Evolutionary conservation across 2,888 invertebrate species (phyloP).

Genomic region (Synergus japonicus): DNA sequence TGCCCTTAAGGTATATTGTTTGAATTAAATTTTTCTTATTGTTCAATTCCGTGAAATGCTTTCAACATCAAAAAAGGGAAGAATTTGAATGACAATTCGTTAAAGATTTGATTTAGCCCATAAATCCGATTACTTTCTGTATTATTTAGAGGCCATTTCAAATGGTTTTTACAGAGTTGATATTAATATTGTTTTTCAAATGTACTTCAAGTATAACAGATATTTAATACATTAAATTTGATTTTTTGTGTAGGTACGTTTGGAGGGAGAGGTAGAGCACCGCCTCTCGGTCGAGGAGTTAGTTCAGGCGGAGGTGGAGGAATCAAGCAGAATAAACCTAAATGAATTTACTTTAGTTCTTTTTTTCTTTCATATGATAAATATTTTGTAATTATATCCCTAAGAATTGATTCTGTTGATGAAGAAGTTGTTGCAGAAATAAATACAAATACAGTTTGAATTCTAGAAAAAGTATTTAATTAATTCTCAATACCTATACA

Average conservation of each 20-base stretch:
- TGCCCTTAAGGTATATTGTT: too few species aligned
- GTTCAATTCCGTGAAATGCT: constrained; percentile 1
- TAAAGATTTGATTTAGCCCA: too few species aligned
- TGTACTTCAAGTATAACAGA: too few species aligned
- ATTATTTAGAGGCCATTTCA: too few species aligned
- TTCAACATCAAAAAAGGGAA: background rate
- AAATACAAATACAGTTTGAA: background rate
- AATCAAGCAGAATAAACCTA: constrained; percentile 71
- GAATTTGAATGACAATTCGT: background rate
- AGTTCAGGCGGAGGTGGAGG: constrained; percentile 70
- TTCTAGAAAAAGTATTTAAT: constrained; percentile 4
- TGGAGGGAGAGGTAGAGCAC: constrained; percentile 81
- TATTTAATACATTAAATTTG: too few species aligned
- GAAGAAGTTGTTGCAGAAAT: background rate
- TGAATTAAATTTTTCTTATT: constrained; percentile 47
- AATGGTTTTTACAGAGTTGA: too few species aligned
- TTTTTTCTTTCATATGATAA: constrained; percentile 43
- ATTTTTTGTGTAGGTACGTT: constrained; percentile 77
- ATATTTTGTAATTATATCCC: constrained; percentile 6
- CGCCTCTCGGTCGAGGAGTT: constrained; percentile 79
- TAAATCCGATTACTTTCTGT: too few species aligned
- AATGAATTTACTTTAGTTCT: constrained; percentile 57
- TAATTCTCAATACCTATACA: background rate
- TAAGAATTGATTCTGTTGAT: constrained; percentile 17
- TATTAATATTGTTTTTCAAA: too few species aligned